These are phyloP conservation scores for Drosophila atroscutellata DNA, from an alignment of 2,888 invertebrate genomes.

Conservation along the genomic window DNA sequence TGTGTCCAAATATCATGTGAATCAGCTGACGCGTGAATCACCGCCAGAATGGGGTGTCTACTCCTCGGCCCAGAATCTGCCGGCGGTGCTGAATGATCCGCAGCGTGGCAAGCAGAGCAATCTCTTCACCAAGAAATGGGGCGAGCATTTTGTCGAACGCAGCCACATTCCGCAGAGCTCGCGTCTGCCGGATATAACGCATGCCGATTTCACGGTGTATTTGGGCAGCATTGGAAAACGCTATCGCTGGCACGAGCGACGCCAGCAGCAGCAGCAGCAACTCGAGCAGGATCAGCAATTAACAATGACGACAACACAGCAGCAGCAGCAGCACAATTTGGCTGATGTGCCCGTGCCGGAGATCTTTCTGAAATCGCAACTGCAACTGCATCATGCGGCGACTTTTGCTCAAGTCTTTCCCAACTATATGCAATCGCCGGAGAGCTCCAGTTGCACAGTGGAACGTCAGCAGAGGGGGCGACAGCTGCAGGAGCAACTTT, in stretches of 20 bases:
- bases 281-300: conserved; percentile 74
- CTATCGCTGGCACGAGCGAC: conserved; percentile 87
- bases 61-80: conserved; percentile 96
- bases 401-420: conserved; percentile 95
- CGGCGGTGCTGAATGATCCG: conserved; percentile 98
- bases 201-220: conserved; percentile 94
- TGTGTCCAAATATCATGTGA: conserved; percentile 89
- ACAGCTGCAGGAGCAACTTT: conserved; percentile 94
- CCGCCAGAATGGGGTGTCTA: conserved; percentile 87
- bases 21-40: conserved; percentile 83
- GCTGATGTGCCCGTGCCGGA: conserved; percentile 92
- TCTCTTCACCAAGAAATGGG: conserved; percentile 99
- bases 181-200: conserved; percentile 92
- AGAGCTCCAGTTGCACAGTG: conserved; percentile 45
- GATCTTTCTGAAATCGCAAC: conserved; percentile 92
- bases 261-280: conserved; percentile 89
- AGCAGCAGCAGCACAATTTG: conserved; percentile 85
- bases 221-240: conserved; percentile 91
- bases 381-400: conserved; percentile 91
- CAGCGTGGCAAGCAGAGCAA: conserved; percentile 94
- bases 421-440: conserved; percentile 85
- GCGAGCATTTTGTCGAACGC: conserved; percentile 96
- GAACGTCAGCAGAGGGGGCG: conserved; percentile 86
- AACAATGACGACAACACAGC: conserved; percentile 73
- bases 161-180: conserved; percentile 91